These are phyloP conservation scores for Acrocera orbiculus DNA, from an alignment of 2,888 invertebrate genomes.

Conservation along the genomic window DNA sequence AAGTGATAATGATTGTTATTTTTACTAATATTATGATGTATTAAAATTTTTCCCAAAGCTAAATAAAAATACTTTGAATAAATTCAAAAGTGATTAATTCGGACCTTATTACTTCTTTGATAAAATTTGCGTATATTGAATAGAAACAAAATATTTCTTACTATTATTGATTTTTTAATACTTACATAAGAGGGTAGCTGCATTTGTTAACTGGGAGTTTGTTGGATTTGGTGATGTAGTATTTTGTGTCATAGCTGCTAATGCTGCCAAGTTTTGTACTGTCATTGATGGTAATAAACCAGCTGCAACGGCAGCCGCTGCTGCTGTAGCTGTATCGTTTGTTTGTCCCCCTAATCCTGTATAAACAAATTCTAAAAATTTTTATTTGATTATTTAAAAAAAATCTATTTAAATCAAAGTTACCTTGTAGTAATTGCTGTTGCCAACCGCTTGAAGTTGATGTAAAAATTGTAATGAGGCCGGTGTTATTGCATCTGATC, in stretches of 20 bases:
- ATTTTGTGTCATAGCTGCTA: conserved; percentile 41
- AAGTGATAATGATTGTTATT: too few species aligned
- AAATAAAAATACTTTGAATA: too few species aligned
- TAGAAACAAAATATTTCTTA: too few species aligned
- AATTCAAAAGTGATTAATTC: too few species aligned
- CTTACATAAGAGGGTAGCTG: conserved; percentile 31
- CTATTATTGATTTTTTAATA: conserved; percentile 6
- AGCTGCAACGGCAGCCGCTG: conserved; percentile 28
- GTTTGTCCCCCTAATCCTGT: conserved; percentile 26
- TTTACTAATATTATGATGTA: too few species aligned
- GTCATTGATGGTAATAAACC: conserved; percentile 58
- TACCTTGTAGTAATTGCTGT: conserved; percentile 43
- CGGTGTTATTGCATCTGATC: conserved; percentile 36
- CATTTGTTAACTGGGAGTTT: conserved; percentile 28
- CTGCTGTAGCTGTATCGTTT: conserved; percentile 20
- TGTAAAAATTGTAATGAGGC: conserved; percentile 46
- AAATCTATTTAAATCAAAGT: conserved; percentile 11
- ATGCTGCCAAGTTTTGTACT: conserved; percentile 79
- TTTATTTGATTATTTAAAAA: background rate
- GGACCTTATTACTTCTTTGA: too few species aligned
- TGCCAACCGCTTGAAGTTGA: conserved; percentile 50
- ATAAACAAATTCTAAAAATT: background rate
- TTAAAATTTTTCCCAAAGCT: too few species aligned
- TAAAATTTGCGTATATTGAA: too few species aligned
- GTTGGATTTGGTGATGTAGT: conserved; percentile 21